Evolutionary conservation across 2,888 invertebrate genomes (phyloP), one percentile per base, ranked within the genome.

Genomic region (Synergus gifuensis): DNA sequence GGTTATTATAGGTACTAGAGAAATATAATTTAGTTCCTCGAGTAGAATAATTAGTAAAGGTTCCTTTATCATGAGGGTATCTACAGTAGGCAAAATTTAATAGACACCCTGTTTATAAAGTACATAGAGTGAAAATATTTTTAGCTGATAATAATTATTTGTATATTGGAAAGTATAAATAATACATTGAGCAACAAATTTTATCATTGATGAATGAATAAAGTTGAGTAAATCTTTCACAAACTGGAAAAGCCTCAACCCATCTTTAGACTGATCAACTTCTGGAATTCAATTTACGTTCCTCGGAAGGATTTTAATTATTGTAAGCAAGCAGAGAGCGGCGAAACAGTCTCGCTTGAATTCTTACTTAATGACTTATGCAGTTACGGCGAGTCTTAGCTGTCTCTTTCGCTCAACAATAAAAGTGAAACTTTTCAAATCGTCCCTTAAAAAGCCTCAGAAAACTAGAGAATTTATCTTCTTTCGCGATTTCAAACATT

Each of bases 351-450:
- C 18, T 58, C 18, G 54, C 54, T 58, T 58, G 54, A 58, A 18
- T 9, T 58, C 54, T 58, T 58, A 18, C 54, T 58, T 18, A 58
- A 58, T 66, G 66, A 42, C 66, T 66, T 64, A 18, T 44, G 42
- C 42, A 66, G 42, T 44, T 18, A 18, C 18, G 12, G 18, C 18
- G 12, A 18, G 18, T 66, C 12, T 66, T 12, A 18, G 42, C 42
- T 18, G n/a, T 40, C 42, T 44, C 42, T 44, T 66, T 44, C 18
- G 54, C 18, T 7, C 18, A 18, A 18, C 54, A 58, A 18, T 58
- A 58, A 58, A 58, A 58, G 18, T 18, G 9, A 58, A 58, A 58
- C 54, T 58, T 58, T 58, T 58, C 18, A 58, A 58, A 18, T 18
- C 54, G 18, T 58, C 54, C 2, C 18, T 58, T 9, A 54, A 58